These are phyloP conservation scores for Thereva unica DNA, from an alignment of 2,888 invertebrate genomes.

Conservation along the genomic window DNA sequence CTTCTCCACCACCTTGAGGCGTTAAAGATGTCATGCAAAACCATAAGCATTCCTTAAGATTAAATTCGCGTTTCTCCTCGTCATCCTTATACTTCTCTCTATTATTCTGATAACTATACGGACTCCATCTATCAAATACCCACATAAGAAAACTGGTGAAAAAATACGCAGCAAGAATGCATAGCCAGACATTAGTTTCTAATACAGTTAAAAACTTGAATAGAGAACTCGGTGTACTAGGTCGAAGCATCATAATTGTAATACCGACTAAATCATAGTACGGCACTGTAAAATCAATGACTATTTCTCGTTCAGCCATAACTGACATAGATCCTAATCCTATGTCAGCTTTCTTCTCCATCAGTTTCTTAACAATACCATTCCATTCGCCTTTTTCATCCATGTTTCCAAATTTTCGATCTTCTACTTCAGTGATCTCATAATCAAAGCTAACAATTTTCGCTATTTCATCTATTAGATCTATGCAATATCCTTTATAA, in stretches of 20 bases:
- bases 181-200: slow-evolving; percentile 96
- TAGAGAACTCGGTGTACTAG: slow-evolving; percentile 85
- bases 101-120: slow-evolving; percentile 95
- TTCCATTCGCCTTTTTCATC: slow-evolving; percentile 85
- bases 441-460: slow-evolving; percentile 87
- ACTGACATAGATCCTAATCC: slow-evolving; percentile 92
- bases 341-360: slow-evolving; percentile 89
- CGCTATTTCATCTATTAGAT: slow-evolving; percentile 86
- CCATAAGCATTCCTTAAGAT: slow-evolving; percentile 95
- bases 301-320: slow-evolving; percentile 96
- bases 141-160: slow-evolving; percentile 94
- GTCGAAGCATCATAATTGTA: slow-evolving; percentile 92
- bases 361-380: slow-evolving; percentile 78
- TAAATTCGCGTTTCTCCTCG: slow-evolving; percentile 92
- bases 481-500: slow-evolving; percentile 90
- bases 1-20: slow-evolving; percentile 93
- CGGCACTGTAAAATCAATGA: slow-evolving; percentile 97
- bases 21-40: slow-evolving; percentile 98
- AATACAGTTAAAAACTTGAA: slow-evolving; percentile 96
- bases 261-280: slow-evolving; percentile 98
- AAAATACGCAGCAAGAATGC: slow-evolving; percentile 92
- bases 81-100: slow-evolving; percentile 90
- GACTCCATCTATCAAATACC: slow-evolving; percentile 96
- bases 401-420: slow-evolving; percentile 87
- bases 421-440: slow-evolving; percentile 78